phyloP scores from a whole-genome alignment of 2,797 vertebrate species.

The Labeo calbasu region DNA sequence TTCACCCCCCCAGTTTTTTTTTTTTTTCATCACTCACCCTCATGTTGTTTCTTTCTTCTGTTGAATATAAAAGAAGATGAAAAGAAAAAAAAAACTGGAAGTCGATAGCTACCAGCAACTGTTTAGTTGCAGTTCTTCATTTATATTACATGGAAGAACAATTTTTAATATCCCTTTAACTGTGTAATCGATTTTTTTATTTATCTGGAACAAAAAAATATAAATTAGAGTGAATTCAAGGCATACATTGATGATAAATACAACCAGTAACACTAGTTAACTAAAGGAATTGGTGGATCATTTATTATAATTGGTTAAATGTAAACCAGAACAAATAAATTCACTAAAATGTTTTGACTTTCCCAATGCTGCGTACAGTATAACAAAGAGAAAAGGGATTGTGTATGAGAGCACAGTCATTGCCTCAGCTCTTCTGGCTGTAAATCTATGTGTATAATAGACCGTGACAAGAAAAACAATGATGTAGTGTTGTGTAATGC shows the following conservation, averaged over 20 bases:
- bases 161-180: too few relatives aligned
- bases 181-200: not conserved
- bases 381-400: not conserved
- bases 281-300: not conserved
- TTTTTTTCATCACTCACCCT: not conserved
- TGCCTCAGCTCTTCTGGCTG: conserved; percentile 18
- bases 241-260: not conserved
- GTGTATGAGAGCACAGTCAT: conserved; percentile 5
- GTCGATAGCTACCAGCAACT: too few relatives aligned
- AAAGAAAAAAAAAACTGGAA: too few relatives aligned
- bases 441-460: not conserved
- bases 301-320: not conserved
- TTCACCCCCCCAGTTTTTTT: too few relatives aligned
- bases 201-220: not conserved
- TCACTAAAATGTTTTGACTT: not conserved
- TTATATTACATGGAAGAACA: not conserved
- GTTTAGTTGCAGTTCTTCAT: too few relatives aligned
- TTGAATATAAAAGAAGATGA: not conserved
- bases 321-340: not conserved
- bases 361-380: not conserved
- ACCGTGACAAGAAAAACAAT: conserved; percentile 2
- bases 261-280: not conserved
- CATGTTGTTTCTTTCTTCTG: not conserved
- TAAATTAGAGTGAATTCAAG: not conserved
- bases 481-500: conserved; percentile 7